These are phyloP conservation scores for Drosophila tristis DNA, from an alignment of 1,140 invertebrate genomes.

Conservation along the genomic window DNA sequence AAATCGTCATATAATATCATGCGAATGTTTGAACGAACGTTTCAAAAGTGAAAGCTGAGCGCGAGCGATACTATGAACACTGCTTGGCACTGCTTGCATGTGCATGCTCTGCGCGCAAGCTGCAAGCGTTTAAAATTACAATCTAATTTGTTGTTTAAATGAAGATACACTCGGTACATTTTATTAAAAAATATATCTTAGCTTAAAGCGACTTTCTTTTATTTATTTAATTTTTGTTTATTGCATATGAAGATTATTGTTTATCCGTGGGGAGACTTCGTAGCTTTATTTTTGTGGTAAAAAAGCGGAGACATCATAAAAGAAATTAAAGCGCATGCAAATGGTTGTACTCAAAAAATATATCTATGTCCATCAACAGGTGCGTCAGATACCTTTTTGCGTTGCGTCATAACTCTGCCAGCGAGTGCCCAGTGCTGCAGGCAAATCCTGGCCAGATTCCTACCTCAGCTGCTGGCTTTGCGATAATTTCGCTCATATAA, in stretches of 20 bases:
- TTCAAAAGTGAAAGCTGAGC: conserved; percentile 13
- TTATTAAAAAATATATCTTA: neutral
- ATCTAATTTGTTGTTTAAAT: neutral
- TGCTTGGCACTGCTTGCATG: conserved; percentile 11
- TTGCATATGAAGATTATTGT: too few relatives aligned
- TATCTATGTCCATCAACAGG: too few relatives aligned
- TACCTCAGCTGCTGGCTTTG: too few relatives aligned
- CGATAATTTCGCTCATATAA: too few relatives aligned
- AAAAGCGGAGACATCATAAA: neutral
- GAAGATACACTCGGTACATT: too few relatives aligned
- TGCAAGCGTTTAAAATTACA: conserved; percentile 7
- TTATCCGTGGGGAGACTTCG: neutral
- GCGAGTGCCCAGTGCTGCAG: too few relatives aligned
- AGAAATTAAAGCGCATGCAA: too few relatives aligned
- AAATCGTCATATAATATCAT: neutral
- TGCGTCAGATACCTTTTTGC: too few relatives aligned
- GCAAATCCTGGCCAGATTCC: too few relatives aligned
- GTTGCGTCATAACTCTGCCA: too few relatives aligned
- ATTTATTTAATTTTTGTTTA: neutral
- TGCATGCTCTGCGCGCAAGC: neutral
- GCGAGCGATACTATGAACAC: conserved; percentile 14
- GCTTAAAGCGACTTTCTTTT: neutral
- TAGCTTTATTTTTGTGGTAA: too few relatives aligned
- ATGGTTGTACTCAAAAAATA: too few relatives aligned
- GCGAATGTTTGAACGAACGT: neutral